Percentiles rank a stretch among this genome's conserved stretches.
These are phyloP conservation scores for Chinchilla lanigera DNA, from an alignment of 2,113 vertebrate genomes.

Conservation along the genomic window DNA sequence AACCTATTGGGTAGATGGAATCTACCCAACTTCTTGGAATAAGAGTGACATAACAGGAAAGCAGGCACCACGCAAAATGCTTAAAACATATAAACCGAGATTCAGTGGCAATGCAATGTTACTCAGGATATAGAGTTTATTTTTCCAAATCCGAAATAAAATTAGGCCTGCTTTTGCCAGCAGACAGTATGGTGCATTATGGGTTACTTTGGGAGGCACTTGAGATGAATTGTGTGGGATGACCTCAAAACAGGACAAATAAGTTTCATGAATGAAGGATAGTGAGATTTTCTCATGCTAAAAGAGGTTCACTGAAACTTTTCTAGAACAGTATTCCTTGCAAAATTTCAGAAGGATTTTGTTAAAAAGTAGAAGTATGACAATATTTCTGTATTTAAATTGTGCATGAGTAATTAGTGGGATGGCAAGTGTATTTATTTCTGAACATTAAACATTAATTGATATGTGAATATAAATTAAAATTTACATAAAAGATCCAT, in stretches of 20 bases:
- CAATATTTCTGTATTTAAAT: not conserved
- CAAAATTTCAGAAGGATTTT: not conserved
- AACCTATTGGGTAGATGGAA: not conserved
- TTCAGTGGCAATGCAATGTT: not conserved
- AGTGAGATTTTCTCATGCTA: not conserved
- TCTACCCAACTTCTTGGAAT: not conserved
- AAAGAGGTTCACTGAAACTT: not conserved
- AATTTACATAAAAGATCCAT: not conserved
- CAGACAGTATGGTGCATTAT: not conserved
- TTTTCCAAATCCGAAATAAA: not conserved
- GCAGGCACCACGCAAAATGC: not conserved
- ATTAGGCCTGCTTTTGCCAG: not conserved
- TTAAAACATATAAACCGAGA: not conserved
- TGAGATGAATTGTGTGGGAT: not conserved
- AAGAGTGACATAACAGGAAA: not conserved
- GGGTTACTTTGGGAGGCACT: not conserved
- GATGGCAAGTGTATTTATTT: not conserved
- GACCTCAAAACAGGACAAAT: slow-evolving; percentile 8
- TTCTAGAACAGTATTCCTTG: not conserved
- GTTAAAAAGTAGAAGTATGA: not conserved
- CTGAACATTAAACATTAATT: slow-evolving; percentile 17
- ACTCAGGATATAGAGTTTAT: not conserved
- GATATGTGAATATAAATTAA: not conserved
- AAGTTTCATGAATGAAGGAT: not conserved
- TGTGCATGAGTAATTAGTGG: not conserved